Base-by-base conservation (phyloP, 2,113 vertebrate genomes). In the Oxyura jamaicensis region DNA sequence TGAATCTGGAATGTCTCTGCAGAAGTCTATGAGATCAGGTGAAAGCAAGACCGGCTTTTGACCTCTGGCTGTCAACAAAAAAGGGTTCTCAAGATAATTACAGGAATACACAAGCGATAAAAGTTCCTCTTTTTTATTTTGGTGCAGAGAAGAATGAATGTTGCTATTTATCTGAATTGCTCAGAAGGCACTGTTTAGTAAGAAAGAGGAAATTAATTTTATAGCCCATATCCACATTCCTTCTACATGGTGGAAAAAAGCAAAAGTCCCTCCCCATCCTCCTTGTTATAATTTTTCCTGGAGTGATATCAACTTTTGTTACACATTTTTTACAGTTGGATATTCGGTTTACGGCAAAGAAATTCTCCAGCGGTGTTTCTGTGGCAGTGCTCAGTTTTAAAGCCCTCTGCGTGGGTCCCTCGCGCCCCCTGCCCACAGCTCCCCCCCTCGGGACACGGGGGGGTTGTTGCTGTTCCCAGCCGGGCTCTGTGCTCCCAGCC, bases 171-270 rank as follows among this genome's bases (percentile, higher is more conserved):
- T 68, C 91, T 77, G 46, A 36, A 33, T 29, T 11, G 72, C 91
- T 95, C 62, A 55, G 89, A 86, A 85, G 44, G 65, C 36, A 31
- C 63, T 82, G 59, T 28, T 74, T 66, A 81, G 65, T 35, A 33
- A 94, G 78, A 94, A 97, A 98, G 97, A 65, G 86, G 97, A 97
- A 97, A 88, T 85, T 68, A 26, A 42, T 65, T 88, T 92, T 86
- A 91, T 63, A 56, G 59, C 62, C 89, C 39, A 8, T 82, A 85
- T 90, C 93, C 35, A 69, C 80, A 90, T 88, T 72, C 84, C 71
- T 82, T 35, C 76, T 41, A 76, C n/a, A 8, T 11, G 29, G 73
- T 93, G 80, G 81, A 28, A 65, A 80, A 21, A 86, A 95, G 36
- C 55, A 77, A 93, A 97, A 95, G 68, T 86, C 93, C 96, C 89